Base-by-base conservation (phyloP, 92 coral and sea anemone species). In the Meandrina meandrites region DNA sequence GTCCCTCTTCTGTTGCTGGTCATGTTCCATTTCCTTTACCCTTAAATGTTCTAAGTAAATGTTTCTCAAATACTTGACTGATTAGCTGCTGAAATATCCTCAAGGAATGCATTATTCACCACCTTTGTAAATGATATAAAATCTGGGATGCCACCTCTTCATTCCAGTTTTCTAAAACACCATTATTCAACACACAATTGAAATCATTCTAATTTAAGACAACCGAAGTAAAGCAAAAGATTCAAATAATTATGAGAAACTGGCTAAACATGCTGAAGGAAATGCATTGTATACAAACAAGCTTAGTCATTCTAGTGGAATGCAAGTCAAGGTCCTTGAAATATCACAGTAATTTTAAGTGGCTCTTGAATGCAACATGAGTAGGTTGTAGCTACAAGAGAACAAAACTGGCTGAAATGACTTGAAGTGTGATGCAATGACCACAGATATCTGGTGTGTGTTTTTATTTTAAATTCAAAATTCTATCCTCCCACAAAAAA, bases 341-440 rank as follows among this genome's bases (percentile, higher is more conserved):
- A 73, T 36, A 73, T 34, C 71, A 66, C 71, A 73, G 37, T 34
- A 8, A 73, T 73, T 37, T 73, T 40, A 73, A 73, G 77, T 73
- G 24, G 14, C 48, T 36, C 77, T 73, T 73, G 35, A 73, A 36
- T 1, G 77, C 48, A 40, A 73, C 21, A 34, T 73, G 77, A 73
- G 15, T 51, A 37, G 6, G 77, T 40, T 73, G 37, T 71, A 1
- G 1, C 0, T 54, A 54, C 6, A 54, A 13, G 22, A 54, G 0
- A 7, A 66, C 4, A 12, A 27, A n/a, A 28, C 35, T 66, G 21
- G 71, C 70, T 66, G 16, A 12, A 28, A 66, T 66, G 18, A 27
- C 35, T 60, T 60, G 68, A 60, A 60, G 22, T 60, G 31, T 24
- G 30, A 28, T 1, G 17, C 3, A 30, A 27, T 28, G 12, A 30